Base-by-base conservation (phyloP, 2,113 vertebrate species). In the Triplophysa siluroides region DNA sequence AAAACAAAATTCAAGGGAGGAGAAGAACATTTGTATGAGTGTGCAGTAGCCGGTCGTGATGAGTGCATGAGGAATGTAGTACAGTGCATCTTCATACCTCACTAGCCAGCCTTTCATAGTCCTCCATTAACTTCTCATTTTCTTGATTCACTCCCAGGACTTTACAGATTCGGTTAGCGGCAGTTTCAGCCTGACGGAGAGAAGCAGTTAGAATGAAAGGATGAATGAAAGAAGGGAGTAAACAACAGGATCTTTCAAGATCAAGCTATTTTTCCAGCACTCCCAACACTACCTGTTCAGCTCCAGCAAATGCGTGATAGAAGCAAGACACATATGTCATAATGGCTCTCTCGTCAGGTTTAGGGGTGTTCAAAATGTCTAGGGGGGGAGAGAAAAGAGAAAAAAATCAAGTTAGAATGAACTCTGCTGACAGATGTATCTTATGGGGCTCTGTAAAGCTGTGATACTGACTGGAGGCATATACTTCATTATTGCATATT, bases 281-380 rank as follows among this genome's bases (percentile, higher is more conserved):
- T 56, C 9, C 9, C 69, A 63, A 41, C 26, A 65, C 79, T 96
- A 98, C 97, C 97, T 99, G 97, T 91, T 99, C 98, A 67, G 98
- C 98, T 91, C 98, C 98, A 91, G 98, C 98, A 88, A 99, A 99
- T 84, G 97, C 97, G 79, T 99, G 98, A 89, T 99, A 99, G 93
- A 99, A 99, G 91, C 97, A 99, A 89, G 98, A 99, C 38, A 99
- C 95, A 58, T 99, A 99, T 85, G 98, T 99, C 98, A 99, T 99
- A 91, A 99, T 97, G 77, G 98, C 98, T 95, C 97, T 94, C 89
- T 99, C 97, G 83, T 99, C 98, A 0, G 98, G 98, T 90, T 99
- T 99, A 77, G 98, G 96, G 85, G 98, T 99, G 90, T 95, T 99
- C 89, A 99, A 94, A 92, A 99, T 99, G 92, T 99, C 98, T 99